phyloP scores from a whole-genome alignment of 2,888 invertebrate genomes.

The Eupeodes latifasciatus region DNA sequence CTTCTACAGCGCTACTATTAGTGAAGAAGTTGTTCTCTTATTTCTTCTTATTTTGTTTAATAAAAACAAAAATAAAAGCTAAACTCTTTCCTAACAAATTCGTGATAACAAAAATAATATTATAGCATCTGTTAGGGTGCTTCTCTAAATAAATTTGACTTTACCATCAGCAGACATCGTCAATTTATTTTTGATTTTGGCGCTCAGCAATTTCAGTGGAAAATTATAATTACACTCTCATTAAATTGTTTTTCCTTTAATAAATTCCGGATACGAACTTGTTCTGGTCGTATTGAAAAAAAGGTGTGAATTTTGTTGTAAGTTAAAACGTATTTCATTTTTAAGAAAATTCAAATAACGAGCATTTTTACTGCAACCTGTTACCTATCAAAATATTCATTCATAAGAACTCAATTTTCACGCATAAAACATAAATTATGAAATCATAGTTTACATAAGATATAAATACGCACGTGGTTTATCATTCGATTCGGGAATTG shows the following conservation, averaged over 20 bases:
- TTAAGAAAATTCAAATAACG: neutral
- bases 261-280: neutral
- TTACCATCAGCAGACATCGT: conserved; percentile 12
- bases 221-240: neutral
- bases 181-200: conserved; percentile 55
- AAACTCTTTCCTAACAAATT: neutral
- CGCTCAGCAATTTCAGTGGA: conserved; percentile 2
- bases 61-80: neutral
- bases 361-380: neutral
- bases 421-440: neutral
- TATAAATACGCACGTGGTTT: conserved; percentile 56
- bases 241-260: neutral
- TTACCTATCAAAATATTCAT: conserved; percentile 11
- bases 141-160: neutral
- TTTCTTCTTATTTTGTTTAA: neutral
- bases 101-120: conserved; percentile 8
- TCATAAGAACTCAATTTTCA: conserved; percentile 8
- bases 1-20: neutral
- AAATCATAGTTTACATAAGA: conserved; percentile 47
- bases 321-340: conserved; percentile 25
- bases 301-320: conserved; percentile 22
- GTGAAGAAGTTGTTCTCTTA: conserved; percentile 38
- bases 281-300: neutral
- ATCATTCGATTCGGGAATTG: neutral
- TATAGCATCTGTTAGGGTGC: neutral